These are phyloP conservation scores for Zaprionus obscuricornis DNA, from an alignment of 2,888 invertebrate genomes.

Conservation along the genomic window DNA sequence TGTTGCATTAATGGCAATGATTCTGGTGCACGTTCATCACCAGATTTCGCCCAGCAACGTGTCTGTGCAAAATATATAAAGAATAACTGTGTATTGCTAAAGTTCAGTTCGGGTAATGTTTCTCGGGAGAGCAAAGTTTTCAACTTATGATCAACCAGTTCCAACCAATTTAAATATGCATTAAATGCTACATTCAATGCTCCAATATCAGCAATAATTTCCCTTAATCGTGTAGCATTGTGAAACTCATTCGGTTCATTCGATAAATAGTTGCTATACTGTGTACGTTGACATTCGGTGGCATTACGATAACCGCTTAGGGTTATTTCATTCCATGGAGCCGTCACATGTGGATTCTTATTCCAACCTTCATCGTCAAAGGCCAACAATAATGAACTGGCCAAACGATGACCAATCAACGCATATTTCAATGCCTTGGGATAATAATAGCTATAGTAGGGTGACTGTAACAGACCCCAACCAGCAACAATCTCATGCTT, in stretches of 20 bases:
- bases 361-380: slow-evolving; percentile 78
- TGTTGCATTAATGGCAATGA: slow-evolving; percentile 71
- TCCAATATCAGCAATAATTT: slow-evolving; percentile 72
- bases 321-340: slow-evolving; percentile 62
- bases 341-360: slow-evolving; percentile 55
- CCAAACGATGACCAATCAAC: slow-evolving; percentile 67
- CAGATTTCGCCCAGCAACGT: slow-evolving; percentile 63
- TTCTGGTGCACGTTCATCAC: slow-evolving; percentile 43
- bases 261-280: slow-evolving; percentile 72
- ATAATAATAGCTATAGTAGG: slow-evolving; percentile 74
- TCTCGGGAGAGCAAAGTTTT: slow-evolving; percentile 54
- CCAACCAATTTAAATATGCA: slow-evolving; percentile 78
- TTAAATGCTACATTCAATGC: slow-evolving; percentile 79
- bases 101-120: slow-evolving; percentile 76
- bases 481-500: slow-evolving; percentile 68
- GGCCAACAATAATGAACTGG: slow-evolving; percentile 63
- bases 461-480: slow-evolving; percentile 76
- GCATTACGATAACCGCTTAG: slow-evolving; percentile 55
- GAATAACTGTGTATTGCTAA: slow-evolving; percentile 80
- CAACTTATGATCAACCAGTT: slow-evolving; percentile 42
- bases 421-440: slow-evolving; percentile 72
- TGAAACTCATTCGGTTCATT: slow-evolving; percentile 67
- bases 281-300: slow-evolving; percentile 74
- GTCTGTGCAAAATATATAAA: slow-evolving; percentile 80
- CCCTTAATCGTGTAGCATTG: slow-evolving; percentile 65